Evolutionary conservation across 2,797 vertebrate genomes (phyloP), one percentile per base, ranked within the genome.

Genomic region (Nannoperca obscura): DNA sequence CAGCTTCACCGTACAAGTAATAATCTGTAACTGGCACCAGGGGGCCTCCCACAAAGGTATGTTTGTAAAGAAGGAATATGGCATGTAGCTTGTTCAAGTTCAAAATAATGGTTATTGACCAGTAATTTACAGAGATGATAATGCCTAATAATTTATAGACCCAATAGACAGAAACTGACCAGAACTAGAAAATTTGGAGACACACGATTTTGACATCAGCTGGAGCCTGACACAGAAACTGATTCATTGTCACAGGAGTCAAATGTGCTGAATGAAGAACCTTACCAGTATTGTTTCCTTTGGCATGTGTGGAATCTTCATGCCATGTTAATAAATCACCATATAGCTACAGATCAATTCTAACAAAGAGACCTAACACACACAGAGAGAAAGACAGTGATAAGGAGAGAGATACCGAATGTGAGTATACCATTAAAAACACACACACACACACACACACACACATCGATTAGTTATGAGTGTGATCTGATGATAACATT

Each of bases 241-340:
- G 24, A 27, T 46, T 71, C 22, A 58, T 64, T 53, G 27, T 34
- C 7, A 58, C 36, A n/a, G 10, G 4, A 20, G 12, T 11, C 30
- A 40, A 70, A 27, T 46, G 3, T 40, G 38, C 3, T 74, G 61
- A 58, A 49, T 77, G 20, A 52, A 58, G 65, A 82, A 71, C 44
- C 54, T 57, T 70, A 58, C 65, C 62, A 20, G 44, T 30, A 65
- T 71, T 62, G 42, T 50, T 69, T 34, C 12, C 5, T 19, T 67
- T 80, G 88, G 86, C 19, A 88, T 86, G 80, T 76, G 14, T 14
- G 83, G 86, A 74, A 89, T 92, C 70, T 79, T 72, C 63, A 54
- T 79, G 19, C 52, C 62, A 40, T 7, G 63, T 62, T 66, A 83
- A 71, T 85, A 64, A 74, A 69, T 84, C 50, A 86, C 75, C n/a